Percentiles rank a stretch among this genome's conserved stretches.
These are phyloP conservation scores for Ypsolopha scabrella DNA, from an alignment of 2,888 invertebrate genomes.

Conservation along the genomic window DNA sequence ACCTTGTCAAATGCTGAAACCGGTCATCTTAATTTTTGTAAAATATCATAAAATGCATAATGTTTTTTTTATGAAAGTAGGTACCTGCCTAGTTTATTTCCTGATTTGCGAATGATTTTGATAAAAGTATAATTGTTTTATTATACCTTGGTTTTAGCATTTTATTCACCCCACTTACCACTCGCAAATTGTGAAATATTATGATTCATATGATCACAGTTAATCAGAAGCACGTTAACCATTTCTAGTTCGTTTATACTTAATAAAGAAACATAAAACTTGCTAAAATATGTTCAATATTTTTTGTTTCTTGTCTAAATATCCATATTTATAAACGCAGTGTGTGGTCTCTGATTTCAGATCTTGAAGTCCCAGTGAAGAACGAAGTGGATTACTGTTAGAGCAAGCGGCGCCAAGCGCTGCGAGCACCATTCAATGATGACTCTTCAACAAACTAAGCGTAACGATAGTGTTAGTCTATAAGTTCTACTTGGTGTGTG, in stretches of 20 bases:
- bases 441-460: neutral
- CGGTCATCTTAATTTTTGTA: too few species aligned
- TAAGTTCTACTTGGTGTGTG: constrained; percentile 50
- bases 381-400: constrained; percentile 9
- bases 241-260: neutral
- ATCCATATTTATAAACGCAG: constrained; percentile 5
- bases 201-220: neutral
- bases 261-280: neutral
- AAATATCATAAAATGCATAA: too few species aligned
- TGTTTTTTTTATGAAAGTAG: too few species aligned
- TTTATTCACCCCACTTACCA: neutral
- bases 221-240: neutral
- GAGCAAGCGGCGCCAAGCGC: neutral
- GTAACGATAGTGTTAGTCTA: neutral
- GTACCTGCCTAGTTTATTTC: too few species aligned
- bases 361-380: constrained; percentile 50
- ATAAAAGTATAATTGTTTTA: too few species aligned
- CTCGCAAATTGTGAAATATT: neutral
- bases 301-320: neutral
- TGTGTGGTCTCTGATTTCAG: constrained; percentile 37
- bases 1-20: too few species aligned
- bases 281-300: neutral
- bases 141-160: neutral
- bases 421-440: neutral
- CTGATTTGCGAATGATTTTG: too few species aligned